phyloP scores from a whole-genome alignment of 2,888 invertebrate species.

The Ashinkailepas kermadecensis region DNA sequence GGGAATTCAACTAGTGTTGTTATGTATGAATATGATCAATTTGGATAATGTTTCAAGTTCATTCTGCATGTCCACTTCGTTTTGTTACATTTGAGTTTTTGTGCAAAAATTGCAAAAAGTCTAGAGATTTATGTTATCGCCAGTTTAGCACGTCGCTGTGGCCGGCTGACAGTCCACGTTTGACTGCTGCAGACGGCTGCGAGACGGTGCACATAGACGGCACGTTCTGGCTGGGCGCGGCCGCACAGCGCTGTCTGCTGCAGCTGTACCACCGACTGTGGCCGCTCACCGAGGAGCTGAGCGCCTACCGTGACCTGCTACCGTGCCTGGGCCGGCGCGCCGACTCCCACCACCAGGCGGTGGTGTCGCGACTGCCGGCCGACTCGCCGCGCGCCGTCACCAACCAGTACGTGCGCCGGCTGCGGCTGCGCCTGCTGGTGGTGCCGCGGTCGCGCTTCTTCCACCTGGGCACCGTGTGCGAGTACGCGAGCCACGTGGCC shows the following conservation, averaged over 20 bases:
- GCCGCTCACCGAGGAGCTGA: conserved; percentile 43
- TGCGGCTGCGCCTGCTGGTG: not conserved
- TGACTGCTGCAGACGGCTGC: conserved; percentile 29
- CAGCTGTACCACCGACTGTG: conserved; percentile 37
- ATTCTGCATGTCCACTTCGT: no score
- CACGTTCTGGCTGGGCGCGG: conserved; percentile 43
- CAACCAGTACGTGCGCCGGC: not conserved
- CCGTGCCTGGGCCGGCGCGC: conserved; percentile 39
- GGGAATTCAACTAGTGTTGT: no score
- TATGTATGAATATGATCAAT: no score
- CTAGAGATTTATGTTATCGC: no score
- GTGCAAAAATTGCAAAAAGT: no score
- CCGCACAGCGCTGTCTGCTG: conserved; percentile 40
- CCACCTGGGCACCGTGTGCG: conserved; percentile 44
- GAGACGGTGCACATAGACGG: conserved; percentile 45
- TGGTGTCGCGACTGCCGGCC: not conserved
- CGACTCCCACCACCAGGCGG: not conserved
- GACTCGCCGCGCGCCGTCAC: not conserved
- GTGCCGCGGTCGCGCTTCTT: conserved; percentile 38
- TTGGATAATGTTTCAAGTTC: no score
- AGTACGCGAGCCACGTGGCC: conserved; percentile 36
- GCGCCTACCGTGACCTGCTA: conserved; percentile 46
- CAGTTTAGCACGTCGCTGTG: no score
- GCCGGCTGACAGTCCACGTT: no score
- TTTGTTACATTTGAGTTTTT: no score